Base-by-base conservation (phyloP, 2,888 invertebrate genomes). In the Brassicogethes aeneus region DNA sequence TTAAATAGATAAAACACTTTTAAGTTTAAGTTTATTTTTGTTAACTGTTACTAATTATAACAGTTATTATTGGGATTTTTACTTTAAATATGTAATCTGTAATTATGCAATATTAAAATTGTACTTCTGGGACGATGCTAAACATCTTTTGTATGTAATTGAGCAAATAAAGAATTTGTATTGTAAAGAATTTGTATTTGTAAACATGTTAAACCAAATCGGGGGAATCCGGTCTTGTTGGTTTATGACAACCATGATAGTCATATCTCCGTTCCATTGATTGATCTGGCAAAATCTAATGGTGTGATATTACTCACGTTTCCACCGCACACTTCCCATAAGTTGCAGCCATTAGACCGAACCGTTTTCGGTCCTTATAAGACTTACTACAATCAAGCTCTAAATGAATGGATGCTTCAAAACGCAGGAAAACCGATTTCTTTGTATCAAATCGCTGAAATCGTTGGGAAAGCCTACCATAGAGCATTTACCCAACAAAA, bases 211-310 rank as follows among this genome's bases (percentile, higher is more conserved):
- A 39, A 34, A 13, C n/a, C 47, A 30, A 34, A 40, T n/a, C 15
- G 33, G 13, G 47, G 48, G 15, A 41, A 46, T 16, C 37, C 40
- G 36, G 50, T 51, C 33, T 42, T 61, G 13, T 36, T 60, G 13
- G 46, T 50, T 32, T 43, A 60, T 43, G 59, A 62, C 41, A 59
- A 59, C 39, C 60, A 61, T 36, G 58, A 60, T 32, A 56, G 53
- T 2, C 61, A 60, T 46, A 48, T 59, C n/a, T 51, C 53, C 8
- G 51, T 57, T 33, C 36, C 40, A 23, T 35, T 36, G 3, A 41
- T 46, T 15, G 16, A 42, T 7, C 36, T 36, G 17, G 29, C 30
- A 15, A 48, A 44, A 34, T 30, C 36, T 12, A 43, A 45, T 51
- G 55, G 39, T 31, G 36, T 45, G 37, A 53, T 56, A 44, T 46